Evolutionary conservation across 1,140 invertebrate species (phyloP), one percentile per base, ranked within the genome.

Genomic region (Mamestra configurata): DNA sequence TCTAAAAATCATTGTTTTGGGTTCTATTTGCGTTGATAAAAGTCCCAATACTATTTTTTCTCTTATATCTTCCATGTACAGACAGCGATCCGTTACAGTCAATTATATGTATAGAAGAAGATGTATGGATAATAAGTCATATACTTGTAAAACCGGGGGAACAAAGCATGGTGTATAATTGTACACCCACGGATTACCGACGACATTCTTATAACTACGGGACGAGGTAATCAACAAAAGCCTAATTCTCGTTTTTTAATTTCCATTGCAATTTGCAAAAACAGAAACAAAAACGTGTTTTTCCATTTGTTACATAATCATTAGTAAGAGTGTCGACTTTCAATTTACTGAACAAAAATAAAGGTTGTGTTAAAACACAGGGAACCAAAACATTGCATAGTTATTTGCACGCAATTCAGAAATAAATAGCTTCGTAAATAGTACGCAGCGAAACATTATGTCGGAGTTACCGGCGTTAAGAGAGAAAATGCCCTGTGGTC

Each of bases 401-500:
- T 88, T 86, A 89, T 88, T 87, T 86, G 81, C 79, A 73, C 81
- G 83, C 84, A 86, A 83, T 86, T 86, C 82, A 79, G 82, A 89
- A 89, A 87, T 86, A 85, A 87, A 89, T 85, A 79, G 78, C 76
- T 88, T 84, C 83, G 84, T 88, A 90, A 88, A 88, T 84, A 85
- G 82, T 81, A 73, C 55, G 35, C 75, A 40, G 83, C 59, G 35
- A n/a, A 61, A 77, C 51, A 70, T 77, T 77, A 77, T 55, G 61
- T 77, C 40, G 40, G 43, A 68, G 77, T 79, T 82, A 77, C 64
- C 46, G 57, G 80, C 76, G 81, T 80, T 81, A 81, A 81, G 84
- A 85, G 83, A 87, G 89, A 90, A 84, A 89, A 90, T 91, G 89
- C 88, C 87, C 88, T 89, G 88, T 91, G 87, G 91, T 90, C 88